Base-by-base conservation (phyloP, 2,888 invertebrate genomes). In the Drosophila mayaguana region DNA sequence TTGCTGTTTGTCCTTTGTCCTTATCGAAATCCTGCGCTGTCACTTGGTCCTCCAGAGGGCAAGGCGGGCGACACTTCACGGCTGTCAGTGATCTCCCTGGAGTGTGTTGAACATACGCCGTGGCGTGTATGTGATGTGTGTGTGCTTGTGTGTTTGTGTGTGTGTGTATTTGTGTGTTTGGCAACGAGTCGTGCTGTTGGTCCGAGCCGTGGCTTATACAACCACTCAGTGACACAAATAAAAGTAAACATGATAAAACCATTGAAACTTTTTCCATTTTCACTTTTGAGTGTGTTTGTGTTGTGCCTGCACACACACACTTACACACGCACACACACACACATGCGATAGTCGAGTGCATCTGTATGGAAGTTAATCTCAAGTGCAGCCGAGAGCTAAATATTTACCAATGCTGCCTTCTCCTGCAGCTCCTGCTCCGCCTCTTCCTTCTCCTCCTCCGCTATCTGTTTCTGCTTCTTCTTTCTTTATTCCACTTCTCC, bases 241-340 rank as follows among this genome's bases (percentile, higher is more conserved):
- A 89, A 89, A 86, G 86, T 86, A 86, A 86, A 86, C 86, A 86
- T 80, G 86, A 89, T 79, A 86, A 86, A 89, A 86, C 89, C 86
- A 89, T 89, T 89, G 87, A 89, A 86, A 86, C 86, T 86, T 86
- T 86, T 86, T 86, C 86, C 89, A 86, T 86, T 86, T 86, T 89
- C 86, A 89, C 89, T 87, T 88, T 86, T 88, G 86, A 85, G 87
- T 79, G 87, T 88, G 85, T 85, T 86, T 87, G 85, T 87, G 78
- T 80, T 84, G 73, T 75, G 80, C 81, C 77, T 70, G 67, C 67
- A 65, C 77, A 76, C 63, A 59, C 63, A 67, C 66, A 34, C 20
- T 53, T 43, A 62, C 42, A 57, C 46, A 46, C 45, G 48, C 60
- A 46, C 16, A 40, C 55, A 25, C 32, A 50, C 60, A 71, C 46